phyloP scores from a whole-genome alignment of 2,888 invertebrate genomes.

The Ennomos erosarius region DNA sequence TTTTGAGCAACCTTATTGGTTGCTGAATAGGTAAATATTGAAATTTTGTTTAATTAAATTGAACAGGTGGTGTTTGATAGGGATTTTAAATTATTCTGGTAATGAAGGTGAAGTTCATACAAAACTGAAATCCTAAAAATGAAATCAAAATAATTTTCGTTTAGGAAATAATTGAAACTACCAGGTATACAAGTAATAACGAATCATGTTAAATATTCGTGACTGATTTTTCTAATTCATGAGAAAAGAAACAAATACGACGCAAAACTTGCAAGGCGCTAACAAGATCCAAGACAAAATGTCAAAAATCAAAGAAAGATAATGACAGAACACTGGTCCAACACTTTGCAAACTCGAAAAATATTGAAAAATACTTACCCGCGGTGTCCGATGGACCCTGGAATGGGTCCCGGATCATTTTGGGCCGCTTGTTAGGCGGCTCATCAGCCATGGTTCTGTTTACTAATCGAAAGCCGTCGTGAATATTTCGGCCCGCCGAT shows the following conservation, averaged over 20 bases:
- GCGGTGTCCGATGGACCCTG: constrained; percentile 92
- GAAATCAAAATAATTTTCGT: constrained; percentile 1
- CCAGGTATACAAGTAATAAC: neutral
- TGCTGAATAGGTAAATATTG: too few species aligned
- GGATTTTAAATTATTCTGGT: too few species aligned
- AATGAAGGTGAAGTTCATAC: neutral
- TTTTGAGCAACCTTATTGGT: neutral
- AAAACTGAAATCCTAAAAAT: constrained; percentile 3
- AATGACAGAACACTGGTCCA: constrained; percentile 75
- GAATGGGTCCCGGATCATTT: constrained; percentile 94
- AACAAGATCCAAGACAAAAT: constrained; percentile 77
- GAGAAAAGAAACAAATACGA: constrained; percentile 70
- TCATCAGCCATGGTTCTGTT: constrained; percentile 96
- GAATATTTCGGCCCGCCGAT: constrained; percentile 86
- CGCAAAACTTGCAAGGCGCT: constrained; percentile 81
- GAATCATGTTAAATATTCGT: neutral
- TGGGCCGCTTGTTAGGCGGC: constrained; percentile 98
- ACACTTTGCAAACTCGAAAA: constrained; percentile 67
- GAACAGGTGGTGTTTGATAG: too few species aligned
- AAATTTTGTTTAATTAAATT: too few species aligned
- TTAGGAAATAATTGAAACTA: constrained; percentile 8
- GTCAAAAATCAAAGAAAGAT: constrained; percentile 77
- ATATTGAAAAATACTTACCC: constrained; percentile 86
- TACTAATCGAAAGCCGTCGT: constrained; percentile 88
- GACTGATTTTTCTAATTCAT: neutral